Conservation (phyloP, 2,888 invertebrate genomes). For the Latrodectus hesperus region DNA sequence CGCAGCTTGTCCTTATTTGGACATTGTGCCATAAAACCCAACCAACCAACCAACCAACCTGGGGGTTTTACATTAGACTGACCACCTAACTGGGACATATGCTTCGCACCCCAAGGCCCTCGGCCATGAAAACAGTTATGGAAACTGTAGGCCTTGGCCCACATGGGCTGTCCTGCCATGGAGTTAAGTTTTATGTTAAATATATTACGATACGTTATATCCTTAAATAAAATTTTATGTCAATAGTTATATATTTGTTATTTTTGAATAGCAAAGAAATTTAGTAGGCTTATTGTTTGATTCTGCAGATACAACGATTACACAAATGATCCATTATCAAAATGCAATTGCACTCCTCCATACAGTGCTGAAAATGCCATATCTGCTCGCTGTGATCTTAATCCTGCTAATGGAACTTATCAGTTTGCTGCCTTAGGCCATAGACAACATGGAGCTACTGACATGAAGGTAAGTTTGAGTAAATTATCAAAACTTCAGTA, state of each 20-base stretch:
- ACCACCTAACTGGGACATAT: no score
- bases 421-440: constrained; percentile 83
- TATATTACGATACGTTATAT: no score
- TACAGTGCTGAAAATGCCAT: constrained; percentile 84
- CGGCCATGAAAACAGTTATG: no score
- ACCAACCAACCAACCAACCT: no score
- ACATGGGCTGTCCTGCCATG: no score
- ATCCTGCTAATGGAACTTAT: constrained; percentile 82
- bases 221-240: neutral
- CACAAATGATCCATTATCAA: constrained; percentile 81
- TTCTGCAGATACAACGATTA: constrained; percentile 81
- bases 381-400: constrained; percentile 83
- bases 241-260: no score
- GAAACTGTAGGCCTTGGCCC: no score
- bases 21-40: no score
- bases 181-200: no score
- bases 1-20: no score
- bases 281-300: neutral
- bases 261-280: neutral
- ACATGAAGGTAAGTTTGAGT: constrained; percentile 79
- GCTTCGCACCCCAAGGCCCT: no score
- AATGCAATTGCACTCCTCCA: constrained; percentile 82
- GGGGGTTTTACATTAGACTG: no score
- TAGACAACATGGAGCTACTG: constrained; percentile 82
- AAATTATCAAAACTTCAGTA: neutral